Percentiles rank a stretch among this genome's conserved stretches.
These are phyloP conservation scores for Euphonia xanthogaster DNA, from an alignment of 2,797 vertebrate species.

Conservation along the genomic window DNA sequence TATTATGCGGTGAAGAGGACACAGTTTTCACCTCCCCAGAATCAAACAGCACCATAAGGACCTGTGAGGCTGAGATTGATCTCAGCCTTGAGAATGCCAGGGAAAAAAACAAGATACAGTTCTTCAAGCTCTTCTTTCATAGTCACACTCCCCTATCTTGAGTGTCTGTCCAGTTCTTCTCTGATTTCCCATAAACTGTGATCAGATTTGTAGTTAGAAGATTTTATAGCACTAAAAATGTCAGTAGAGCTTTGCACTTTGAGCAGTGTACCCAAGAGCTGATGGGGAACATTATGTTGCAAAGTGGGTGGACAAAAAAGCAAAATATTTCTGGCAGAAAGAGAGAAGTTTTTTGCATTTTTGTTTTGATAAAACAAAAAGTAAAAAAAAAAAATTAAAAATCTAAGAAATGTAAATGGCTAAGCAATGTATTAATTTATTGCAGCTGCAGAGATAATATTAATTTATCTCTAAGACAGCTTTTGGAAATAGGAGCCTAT, in stretches of 20 bases:
- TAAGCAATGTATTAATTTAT: background rate
- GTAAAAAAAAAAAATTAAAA: background rate
- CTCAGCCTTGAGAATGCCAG: background rate
- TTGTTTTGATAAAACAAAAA: background rate
- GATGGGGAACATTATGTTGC: background rate
- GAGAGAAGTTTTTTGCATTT: fast-evolving
- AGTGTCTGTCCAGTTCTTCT: background rate
- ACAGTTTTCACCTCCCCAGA: background rate
- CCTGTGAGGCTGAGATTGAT: background rate
- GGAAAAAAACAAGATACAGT: fast-evolving
- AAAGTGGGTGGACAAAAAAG: background rate
- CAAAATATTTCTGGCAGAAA: background rate
- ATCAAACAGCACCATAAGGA: background rate
- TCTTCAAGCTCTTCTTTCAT: background rate
- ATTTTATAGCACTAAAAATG: background rate
- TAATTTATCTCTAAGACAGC: background rate
- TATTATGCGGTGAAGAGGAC: background rate
- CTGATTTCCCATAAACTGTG: background rate
- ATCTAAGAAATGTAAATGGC: background rate
- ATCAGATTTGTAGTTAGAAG: background rate
- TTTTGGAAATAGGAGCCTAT: background rate
- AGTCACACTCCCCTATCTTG: background rate
- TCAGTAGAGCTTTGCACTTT: background rate
- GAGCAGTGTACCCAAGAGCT: background rate
- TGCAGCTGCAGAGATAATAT: background rate